phyloP scores from a whole-genome alignment of 2,113 vertebrate species.

The Hucho hucho region DNA sequence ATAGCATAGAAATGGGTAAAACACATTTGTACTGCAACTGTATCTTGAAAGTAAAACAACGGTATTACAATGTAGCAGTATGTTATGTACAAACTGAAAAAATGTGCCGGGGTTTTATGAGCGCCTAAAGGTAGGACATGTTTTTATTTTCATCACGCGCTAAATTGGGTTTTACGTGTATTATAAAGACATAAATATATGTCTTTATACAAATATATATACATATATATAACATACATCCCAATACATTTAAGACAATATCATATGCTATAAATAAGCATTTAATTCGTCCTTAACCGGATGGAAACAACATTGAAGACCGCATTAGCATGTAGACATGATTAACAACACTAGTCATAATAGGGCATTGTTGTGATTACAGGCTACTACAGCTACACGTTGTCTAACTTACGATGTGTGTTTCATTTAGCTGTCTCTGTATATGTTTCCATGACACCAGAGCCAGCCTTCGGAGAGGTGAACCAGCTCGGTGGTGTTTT shows the following conservation, averaged over 20 bases:
- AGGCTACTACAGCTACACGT: not conserved
- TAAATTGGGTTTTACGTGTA: too few relatives aligned
- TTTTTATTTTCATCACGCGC: not conserved
- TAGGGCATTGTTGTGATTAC: not conserved
- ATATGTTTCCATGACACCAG: slow-evolving; percentile 73
- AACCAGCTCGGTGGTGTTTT: slow-evolving; percentile 98
- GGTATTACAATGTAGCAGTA: not conserved
- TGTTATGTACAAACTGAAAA: not conserved
- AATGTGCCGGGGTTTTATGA: not conserved
- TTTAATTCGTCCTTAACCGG: not conserved
- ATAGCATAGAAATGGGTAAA: not conserved
- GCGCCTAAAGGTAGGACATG: not conserved
- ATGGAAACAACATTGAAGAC: not conserved
- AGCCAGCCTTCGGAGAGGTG: slow-evolving; percentile 98
- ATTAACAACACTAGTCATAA: not conserved
- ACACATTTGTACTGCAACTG: not conserved
- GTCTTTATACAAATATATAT: too few relatives aligned
- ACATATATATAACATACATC: too few relatives aligned
- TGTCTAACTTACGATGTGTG: not conserved
- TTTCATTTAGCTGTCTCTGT: slow-evolving; percentile 42
- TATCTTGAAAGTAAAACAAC: not conserved
- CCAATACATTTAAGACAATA: too few relatives aligned
- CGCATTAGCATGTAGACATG: not conserved
- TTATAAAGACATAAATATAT: too few relatives aligned
- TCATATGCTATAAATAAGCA: not conserved